Evolutionary conservation across 2,888 invertebrate species (phyloP).

Genomic region (Nephrotoma guestfalica): DNA sequence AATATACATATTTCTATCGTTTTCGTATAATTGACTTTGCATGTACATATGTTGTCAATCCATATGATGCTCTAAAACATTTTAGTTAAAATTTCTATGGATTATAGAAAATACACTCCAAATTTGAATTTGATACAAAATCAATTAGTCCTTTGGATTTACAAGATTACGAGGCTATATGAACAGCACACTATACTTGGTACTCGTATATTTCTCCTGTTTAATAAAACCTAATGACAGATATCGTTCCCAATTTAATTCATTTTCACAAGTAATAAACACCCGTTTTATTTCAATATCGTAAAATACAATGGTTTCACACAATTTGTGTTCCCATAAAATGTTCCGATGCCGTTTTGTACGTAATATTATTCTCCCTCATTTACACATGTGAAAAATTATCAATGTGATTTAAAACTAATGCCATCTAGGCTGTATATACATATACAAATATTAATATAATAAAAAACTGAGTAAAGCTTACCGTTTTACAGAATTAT

Average conservation of each 20-base stretch:
- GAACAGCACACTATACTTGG: too few species aligned
- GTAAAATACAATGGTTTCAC: neutral
- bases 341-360: neutral
- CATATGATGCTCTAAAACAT: neutral
- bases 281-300: neutral
- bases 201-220: neutral
- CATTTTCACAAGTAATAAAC: neutral
- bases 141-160: neutral
- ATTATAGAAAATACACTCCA: too few species aligned
- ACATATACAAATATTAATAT: neutral
- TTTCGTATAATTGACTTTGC: neutral
- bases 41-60: neutral
- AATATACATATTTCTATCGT: neutral
- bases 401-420: neutral
- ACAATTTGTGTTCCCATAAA: neutral
- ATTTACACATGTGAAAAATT: neutral
- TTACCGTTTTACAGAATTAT: neutral
- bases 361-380: neutral
- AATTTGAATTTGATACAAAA: neutral
- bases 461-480: neutral
- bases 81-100: neutral
- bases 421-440: neutral
- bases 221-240: neutral
- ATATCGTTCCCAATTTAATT: neutral
- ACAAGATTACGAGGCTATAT: too few species aligned